These are phyloP conservation scores for Choristoneura rosaceana DNA, from an alignment of 2,888 invertebrate genomes.

Conservation along the genomic window DNA sequence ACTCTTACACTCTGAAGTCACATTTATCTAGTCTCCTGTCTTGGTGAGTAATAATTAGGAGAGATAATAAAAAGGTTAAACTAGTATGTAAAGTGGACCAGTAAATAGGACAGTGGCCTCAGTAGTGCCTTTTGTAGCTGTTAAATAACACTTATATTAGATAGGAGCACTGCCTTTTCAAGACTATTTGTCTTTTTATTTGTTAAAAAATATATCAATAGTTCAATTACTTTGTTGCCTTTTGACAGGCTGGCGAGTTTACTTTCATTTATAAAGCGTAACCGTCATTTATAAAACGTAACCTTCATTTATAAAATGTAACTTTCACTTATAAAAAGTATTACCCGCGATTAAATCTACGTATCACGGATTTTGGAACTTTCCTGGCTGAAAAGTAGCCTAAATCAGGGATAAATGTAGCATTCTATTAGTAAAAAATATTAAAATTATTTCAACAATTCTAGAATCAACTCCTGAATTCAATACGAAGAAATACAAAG, in stretches of 20 bases:
- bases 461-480: too few relatives aligned
- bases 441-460: too few relatives aligned
- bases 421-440: too few relatives aligned
- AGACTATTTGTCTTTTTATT: slow-evolving; percentile 14
- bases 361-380: too few relatives aligned
- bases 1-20: slow-evolving; percentile 1
- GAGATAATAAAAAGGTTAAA: slow-evolving; percentile 42
- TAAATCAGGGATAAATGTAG: too few relatives aligned
- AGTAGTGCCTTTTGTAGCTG: slow-evolving; percentile 76
- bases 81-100: slow-evolving; percentile 70
- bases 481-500: too few relatives aligned
- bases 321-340: too few relatives aligned
- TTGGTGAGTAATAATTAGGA: slow-evolving; percentile 23
- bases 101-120: slow-evolving; percentile 79
- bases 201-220: neutral
- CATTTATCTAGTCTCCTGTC: slow-evolving; percentile 37
- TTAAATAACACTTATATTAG: slow-evolving; percentile 46
- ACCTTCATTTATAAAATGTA: too few relatives aligned
- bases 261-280: too few relatives aligned
- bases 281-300: too few relatives aligned
- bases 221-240: neutral
- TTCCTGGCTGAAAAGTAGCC: too few relatives aligned
- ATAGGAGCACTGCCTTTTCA: slow-evolving; percentile 69
- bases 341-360: too few relatives aligned
- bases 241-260: neutral